A percentile compares a stretch with the other conserved stretches of the same genome.
Evolutionary conservation across 2,888 invertebrate species (phyloP).

Genomic region (Malacosoma neustria): DNA sequence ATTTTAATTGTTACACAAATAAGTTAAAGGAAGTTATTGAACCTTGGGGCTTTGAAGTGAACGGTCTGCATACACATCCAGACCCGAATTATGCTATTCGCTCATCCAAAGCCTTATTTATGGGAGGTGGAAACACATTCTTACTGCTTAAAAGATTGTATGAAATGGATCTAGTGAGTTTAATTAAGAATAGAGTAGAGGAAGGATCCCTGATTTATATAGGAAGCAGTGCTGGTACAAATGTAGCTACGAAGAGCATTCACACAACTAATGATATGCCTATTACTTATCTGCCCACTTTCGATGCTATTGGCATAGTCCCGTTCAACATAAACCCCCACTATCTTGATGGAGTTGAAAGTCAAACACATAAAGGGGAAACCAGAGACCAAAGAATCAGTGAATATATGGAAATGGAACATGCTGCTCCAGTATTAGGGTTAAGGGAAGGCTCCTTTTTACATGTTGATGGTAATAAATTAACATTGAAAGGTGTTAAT

Average conservation of each 20-base stretch:
- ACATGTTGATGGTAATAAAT: conserved; percentile 72
- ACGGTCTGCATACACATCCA: conserved; percentile 77
- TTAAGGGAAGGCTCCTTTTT: conserved; percentile 82
- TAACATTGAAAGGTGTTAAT: conserved; percentile 76
- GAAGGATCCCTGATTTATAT: conserved; percentile 81
- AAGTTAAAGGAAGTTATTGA: conserved; percentile 74
- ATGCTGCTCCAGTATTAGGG: conserved; percentile 78
- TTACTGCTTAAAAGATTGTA: conserved; percentile 81
- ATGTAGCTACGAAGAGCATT: conserved; percentile 86
- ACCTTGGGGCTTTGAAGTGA: conserved; percentile 79
- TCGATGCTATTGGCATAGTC: conserved; percentile 81
- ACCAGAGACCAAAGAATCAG: conserved; percentile 83
- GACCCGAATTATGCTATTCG: conserved; percentile 74
- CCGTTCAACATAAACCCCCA: conserved; percentile 92
- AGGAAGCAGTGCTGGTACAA: conserved; percentile 88
- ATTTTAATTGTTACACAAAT: conserved; percentile 78
- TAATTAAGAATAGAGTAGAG: conserved; percentile 77
- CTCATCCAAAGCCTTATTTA: conserved; percentile 80
- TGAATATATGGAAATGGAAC: conserved; percentile 78
- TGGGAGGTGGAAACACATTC: conserved; percentile 90
- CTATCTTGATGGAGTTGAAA: conserved; percentile 79
- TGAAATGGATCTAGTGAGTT: conserved; percentile 77
- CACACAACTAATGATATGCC: conserved; percentile 94
- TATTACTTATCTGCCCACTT: conserved; percentile 83
- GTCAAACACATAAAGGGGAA: conserved; percentile 83